phyloP scores from a whole-genome alignment of 92 coral and sea anemone genomes.

The Siderastrea radians region DNA sequence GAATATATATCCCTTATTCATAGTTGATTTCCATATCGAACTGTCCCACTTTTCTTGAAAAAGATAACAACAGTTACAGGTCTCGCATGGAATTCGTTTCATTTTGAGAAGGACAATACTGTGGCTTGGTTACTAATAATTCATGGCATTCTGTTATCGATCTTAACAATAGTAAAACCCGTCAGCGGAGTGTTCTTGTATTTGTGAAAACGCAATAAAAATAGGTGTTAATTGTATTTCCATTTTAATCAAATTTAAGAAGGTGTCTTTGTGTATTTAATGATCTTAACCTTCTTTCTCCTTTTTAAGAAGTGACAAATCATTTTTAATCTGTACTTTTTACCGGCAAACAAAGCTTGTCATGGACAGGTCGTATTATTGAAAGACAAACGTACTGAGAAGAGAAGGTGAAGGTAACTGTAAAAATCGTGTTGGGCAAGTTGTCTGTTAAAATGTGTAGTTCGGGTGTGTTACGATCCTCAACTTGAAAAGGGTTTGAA shows the following conservation, averaged over 20 bases:
- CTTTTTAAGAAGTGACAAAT: neutral
- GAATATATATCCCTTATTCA: neutral
- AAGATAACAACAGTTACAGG: neutral
- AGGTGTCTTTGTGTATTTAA: neutral
- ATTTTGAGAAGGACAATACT: neutral
- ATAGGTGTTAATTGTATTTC: neutral
- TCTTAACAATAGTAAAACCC: neutral
- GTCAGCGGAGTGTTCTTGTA: neutral
- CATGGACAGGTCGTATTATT: neutral
- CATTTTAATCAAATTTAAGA: too few relatives aligned
- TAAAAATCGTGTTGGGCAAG: too few relatives aligned
- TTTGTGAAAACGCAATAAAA: neutral
- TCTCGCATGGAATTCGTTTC: neutral
- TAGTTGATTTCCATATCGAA: neutral
- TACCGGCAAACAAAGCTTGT: neutral
- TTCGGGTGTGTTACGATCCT: too few relatives aligned
- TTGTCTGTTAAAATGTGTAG: too few relatives aligned
- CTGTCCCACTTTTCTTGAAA: neutral
- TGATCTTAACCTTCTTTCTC: neutral
- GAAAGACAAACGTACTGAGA: neutral
- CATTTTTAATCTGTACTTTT: neutral
- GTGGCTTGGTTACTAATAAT: conserved; percentile 10
- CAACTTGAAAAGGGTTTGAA: too few relatives aligned
- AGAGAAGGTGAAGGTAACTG: neutral
- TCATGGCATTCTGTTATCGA: conserved; percentile 1